Evolutionary conservation across 2,888 invertebrate genomes (phyloP).

Genomic region (Tanaodytes sp.): DNA sequence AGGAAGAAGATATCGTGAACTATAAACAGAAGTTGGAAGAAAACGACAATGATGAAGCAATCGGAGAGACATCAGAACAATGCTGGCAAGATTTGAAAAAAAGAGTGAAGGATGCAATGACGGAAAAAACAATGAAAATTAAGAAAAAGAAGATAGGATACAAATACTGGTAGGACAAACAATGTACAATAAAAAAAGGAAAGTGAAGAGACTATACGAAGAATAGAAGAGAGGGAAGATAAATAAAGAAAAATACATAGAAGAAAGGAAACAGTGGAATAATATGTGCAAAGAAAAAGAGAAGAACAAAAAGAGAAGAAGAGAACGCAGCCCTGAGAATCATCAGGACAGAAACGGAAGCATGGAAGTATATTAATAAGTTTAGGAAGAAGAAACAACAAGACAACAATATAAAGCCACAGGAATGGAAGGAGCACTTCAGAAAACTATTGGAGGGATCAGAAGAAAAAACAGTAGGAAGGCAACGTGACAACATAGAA

Average conservation of each 20-base stretch:
- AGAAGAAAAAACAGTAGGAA: background rate
- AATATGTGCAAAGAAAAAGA: background rate
- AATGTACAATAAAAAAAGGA: background rate
- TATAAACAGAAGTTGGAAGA: background rate
- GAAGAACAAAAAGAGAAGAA: background rate
- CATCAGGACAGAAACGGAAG: background rate
- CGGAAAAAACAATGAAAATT: background rate
- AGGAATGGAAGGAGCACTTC: background rate
- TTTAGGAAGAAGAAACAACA: background rate
- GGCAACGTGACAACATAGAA: background rate
- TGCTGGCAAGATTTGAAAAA: background rate
- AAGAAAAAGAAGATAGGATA: background rate
- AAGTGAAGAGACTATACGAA: background rate
- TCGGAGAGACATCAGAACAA: background rate
- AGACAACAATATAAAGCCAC: background rate
- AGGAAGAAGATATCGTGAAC: background rate
- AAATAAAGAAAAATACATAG: background rate
- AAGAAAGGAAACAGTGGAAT: background rate
- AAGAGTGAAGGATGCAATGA: background rate
- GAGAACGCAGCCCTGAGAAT: background rate
- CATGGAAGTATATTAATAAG: background rate
- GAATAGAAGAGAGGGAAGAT: background rate
- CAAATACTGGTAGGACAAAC: no score
- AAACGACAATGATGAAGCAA: background rate
- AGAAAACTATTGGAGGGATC: background rate